Evolutionary conservation across 2,113 vertebrate species (phyloP), one percentile per base, ranked within the genome.

Genomic region (Lathamus discolor): DNA sequence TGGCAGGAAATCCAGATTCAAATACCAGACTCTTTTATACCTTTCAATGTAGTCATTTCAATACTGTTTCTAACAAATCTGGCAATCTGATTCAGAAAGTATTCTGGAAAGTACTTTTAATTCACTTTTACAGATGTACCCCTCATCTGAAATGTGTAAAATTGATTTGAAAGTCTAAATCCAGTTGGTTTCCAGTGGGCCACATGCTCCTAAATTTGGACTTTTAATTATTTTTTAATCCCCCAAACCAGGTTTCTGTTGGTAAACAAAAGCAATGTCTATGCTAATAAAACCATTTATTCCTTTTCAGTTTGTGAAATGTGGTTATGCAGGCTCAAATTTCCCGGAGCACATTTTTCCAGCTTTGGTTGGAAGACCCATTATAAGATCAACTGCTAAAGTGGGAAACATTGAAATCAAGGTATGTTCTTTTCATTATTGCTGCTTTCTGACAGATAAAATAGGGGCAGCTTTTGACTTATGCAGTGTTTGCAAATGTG

Each of bases 361-460:
- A 94, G 99, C 99, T 75, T 98, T 99, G 93, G 99, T 99, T 97
- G 99, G 99, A 96, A 98, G 99, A 97, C 99, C 99, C 90, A 99
- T 99, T 98, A 99, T 99, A 96, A 99, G 99, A 97, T 99, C 99
- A 84, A 99, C 99, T 85, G 98, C 99, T 96, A 99, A 99, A 99
- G 99, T 99, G 97, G 99, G 99, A 97, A 99, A 99, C 98, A 99
- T 99, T 96, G 99, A 99, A 97, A 99, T 99, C 97, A 99, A 99
- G 99, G 99, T 99, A 99, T 98, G 3, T 57, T 13, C 97, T 88
- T 85, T 94, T 79, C 55, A 25, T 78, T 90, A 12, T 97, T 96
- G 64, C 81, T 95, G 37, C 62, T 81, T 92, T 95, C 78, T 96
- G 70, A 80, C 39, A 41, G n/a, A 54, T 57, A 44, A 95, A 95